Evolutionary conservation across 2,113 vertebrate species (phyloP).

Genomic region (Oxygymnocypris stewartii): DNA sequence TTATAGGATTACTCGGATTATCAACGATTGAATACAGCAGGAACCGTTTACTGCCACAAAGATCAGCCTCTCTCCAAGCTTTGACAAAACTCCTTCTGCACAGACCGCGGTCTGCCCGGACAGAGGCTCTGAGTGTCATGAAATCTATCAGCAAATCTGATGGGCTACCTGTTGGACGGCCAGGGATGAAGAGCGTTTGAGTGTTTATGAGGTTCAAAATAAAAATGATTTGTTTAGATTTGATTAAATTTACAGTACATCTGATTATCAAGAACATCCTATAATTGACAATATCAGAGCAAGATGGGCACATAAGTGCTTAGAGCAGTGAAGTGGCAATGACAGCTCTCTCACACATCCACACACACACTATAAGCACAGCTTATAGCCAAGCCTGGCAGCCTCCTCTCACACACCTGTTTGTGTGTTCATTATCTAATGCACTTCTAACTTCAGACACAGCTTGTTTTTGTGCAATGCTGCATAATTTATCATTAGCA

Average conservation of each 20-base stretch:
- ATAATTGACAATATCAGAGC: constrained; percentile 40
- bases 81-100: constrained; percentile 15
- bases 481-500: neutral
- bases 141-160: constrained; percentile 63
- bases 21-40: constrained; percentile 72
- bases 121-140: constrained; percentile 49
- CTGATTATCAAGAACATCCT: neutral
- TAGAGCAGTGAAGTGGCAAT: constrained; percentile 39
- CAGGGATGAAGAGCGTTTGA: constrained; percentile 41
- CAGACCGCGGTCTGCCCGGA: neutral
- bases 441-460: constrained; percentile 3
- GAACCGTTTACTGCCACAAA: constrained; percentile 65
- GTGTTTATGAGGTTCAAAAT: neutral
- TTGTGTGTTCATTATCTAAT: constrained; percentile 27
- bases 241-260: neutral
- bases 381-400: constrained; percentile 15
- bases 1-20: constrained; percentile 80
- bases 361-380: constrained; percentile 6
- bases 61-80: constrained; percentile 52
- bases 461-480: neutral
- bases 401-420: constrained; percentile 21
- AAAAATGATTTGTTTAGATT: neutral
- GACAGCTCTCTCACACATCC: neutral
- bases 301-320: constrained; percentile 46
- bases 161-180: constrained; percentile 67